A percentile compares a stretch with the other conserved stretches of the same genome.
phyloP scores from a whole-genome alignment of 2,888 invertebrate genomes.

The Craniophora ligustri region DNA sequence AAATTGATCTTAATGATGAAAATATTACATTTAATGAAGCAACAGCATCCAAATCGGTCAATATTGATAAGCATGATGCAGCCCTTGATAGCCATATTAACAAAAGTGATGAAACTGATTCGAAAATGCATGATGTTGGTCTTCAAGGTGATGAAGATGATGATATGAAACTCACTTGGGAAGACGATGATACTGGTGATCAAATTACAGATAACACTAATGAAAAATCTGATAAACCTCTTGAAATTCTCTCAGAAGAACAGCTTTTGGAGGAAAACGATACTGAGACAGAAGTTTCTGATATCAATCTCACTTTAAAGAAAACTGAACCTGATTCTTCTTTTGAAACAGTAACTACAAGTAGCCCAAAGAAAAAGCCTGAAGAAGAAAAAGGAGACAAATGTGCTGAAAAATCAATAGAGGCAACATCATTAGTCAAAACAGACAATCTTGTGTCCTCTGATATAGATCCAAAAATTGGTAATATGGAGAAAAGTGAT shows the following conservation, averaged over 20 bases:
- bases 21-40: not conserved
- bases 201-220: constrained; percentile 56
- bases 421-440: too few relatives aligned
- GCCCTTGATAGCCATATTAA: not conserved
- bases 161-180: constrained; percentile 69
- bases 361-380: not conserved
- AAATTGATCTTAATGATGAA: not conserved
- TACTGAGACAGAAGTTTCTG: not conserved
- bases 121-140: not conserved
- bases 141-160: constrained; percentile 52
- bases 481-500: not conserved
- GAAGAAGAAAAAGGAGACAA: not conserved
- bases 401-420: not conserved
- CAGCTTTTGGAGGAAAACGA: constrained; percentile 22
- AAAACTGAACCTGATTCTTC: not conserved
- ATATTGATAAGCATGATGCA: not conserved
- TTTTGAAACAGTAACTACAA: too few relatives aligned
- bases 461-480: not conserved
- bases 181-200: constrained; percentile 64
- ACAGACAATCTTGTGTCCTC: not conserved
- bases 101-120: not conserved
- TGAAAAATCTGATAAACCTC: constrained; percentile 26
- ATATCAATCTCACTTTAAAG: too few relatives aligned
- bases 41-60: not conserved
- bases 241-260: constrained; percentile 7